phyloP scores from a whole-genome alignment of 1,140 invertebrate genomes.

The Heliconius hewitsoni region DNA sequence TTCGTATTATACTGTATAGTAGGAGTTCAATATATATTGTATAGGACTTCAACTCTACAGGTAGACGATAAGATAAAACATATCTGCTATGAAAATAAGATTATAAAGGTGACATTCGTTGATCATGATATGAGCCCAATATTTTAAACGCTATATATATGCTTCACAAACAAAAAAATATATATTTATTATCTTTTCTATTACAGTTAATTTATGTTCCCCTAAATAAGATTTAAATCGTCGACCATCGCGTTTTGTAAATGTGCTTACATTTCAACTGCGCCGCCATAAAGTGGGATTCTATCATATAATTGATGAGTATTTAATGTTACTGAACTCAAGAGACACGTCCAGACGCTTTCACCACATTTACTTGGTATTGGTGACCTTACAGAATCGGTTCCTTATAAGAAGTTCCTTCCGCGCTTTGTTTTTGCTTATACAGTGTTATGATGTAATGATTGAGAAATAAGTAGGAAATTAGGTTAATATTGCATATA shows the following conservation, averaged over 20 bases:
- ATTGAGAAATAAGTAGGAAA: conserved; percentile 15
- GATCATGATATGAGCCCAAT: not conserved
- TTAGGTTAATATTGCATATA: conserved; percentile 24
- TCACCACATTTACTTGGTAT: conserved; percentile 22
- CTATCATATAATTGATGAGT: conserved; percentile 24
- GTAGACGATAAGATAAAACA: not conserved
- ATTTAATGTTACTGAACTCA: conserved; percentile 23
- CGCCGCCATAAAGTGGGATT: not conserved
- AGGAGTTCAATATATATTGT: not conserved
- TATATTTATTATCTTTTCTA: not conserved
- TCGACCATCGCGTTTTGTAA: not conserved
- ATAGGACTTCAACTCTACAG: not conserved
- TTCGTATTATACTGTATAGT: not conserved
- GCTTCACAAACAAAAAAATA: too few relatives aligned
- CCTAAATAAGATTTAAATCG: not conserved
- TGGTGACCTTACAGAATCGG: conserved; percentile 24
- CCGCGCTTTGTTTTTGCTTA: conserved; percentile 14
- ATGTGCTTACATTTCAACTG: not conserved
- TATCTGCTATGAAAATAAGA: conserved; percentile 8
- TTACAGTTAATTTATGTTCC: not conserved
- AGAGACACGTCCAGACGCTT: conserved; percentile 14
- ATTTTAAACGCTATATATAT: not conserved
- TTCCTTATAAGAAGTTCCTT: conserved; percentile 27
- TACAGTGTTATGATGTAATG: conserved; percentile 27
- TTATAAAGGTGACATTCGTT: conserved; percentile 4